Percentiles rank a stretch among this genome's conserved stretches.
Conservation (phyloP, 2,888 invertebrate genomes). For the Zaprionus lineosus region DNA sequence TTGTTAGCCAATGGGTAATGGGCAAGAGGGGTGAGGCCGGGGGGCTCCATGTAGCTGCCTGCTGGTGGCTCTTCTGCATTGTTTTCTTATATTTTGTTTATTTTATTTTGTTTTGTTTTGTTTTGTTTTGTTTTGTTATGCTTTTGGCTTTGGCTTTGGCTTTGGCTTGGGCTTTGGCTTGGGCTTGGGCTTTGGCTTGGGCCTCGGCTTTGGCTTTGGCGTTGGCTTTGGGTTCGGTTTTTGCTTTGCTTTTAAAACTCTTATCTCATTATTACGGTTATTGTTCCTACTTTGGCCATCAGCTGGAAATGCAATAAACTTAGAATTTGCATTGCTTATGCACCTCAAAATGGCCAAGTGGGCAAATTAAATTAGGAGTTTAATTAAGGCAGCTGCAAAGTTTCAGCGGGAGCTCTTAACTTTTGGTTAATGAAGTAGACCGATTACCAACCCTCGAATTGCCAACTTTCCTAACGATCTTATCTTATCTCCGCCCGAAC, state of each 20-base stretch:
- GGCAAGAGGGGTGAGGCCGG: too few relatives aligned
- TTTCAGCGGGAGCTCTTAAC: too few relatives aligned
- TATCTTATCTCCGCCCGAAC: too few relatives aligned
- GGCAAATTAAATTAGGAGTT: conserved; percentile 3
- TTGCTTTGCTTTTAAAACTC: conserved; percentile 26
- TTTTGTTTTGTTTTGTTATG: conserved; percentile 16
- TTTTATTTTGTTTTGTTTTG: not conserved
- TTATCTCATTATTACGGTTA: conserved; percentile 51
- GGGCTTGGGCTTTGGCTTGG: too few relatives aligned
- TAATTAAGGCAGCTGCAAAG: conserved; percentile 1
- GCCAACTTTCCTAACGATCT: too few relatives aligned
- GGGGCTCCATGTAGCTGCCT: not conserved
- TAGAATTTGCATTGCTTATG: conserved; percentile 29
- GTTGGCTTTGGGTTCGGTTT: too few relatives aligned
- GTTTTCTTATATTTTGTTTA: not conserved
- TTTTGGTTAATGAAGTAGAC: too few relatives aligned
- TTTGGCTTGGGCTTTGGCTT: too few relatives aligned
- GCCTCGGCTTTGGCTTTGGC: too few relatives aligned
- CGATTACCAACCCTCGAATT: too few relatives aligned
- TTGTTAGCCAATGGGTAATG: too few relatives aligned
- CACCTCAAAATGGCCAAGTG: conserved; percentile 6
- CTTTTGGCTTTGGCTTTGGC: too few relatives aligned
- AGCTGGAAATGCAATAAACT: conserved; percentile 36
- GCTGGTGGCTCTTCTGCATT: not conserved
- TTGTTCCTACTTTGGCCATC: conserved; percentile 36